Conservation (phyloP, 2,888 invertebrate genomes). For the Apamea crenata region DNA sequence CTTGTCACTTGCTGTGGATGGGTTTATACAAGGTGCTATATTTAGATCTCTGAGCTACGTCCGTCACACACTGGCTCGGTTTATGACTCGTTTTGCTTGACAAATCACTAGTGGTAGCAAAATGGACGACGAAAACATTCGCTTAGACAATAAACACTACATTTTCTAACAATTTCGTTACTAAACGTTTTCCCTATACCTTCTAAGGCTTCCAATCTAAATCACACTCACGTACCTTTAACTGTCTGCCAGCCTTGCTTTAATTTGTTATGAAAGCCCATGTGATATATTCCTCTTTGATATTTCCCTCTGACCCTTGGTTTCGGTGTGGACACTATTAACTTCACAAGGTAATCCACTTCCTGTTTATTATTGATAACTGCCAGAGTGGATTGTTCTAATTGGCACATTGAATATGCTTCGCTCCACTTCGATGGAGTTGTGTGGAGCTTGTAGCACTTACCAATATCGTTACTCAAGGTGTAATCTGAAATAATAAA, state of each 20-base stretch:
- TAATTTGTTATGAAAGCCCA: constrained; percentile 71
- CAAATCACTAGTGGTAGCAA: background rate
- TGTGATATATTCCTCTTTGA: constrained; percentile 57
- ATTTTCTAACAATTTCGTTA: background rate
- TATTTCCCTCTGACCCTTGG: constrained; percentile 23
- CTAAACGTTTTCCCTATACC: no score
- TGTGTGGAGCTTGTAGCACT: constrained; percentile 83
- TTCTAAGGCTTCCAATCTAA: background rate
- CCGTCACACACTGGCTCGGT: background rate
- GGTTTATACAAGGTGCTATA: background rate
- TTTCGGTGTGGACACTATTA: constrained; percentile 22
- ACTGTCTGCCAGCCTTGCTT: constrained; percentile 73
- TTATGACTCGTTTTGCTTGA: background rate
- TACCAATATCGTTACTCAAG: constrained; percentile 69
- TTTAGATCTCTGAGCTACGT: background rate
- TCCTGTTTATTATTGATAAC: constrained; percentile 72
- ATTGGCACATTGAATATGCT: constrained; percentile 75
- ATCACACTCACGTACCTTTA: constrained; percentile 68
- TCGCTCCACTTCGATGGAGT: constrained; percentile 78
- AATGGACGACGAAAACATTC: background rate
- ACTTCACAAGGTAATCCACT: constrained; percentile 32
- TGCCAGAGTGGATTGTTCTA: constrained; percentile 78
- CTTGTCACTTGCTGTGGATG: constrained; percentile 1
- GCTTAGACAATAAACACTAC: background rate
- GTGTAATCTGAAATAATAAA: constrained; percentile 74